Conservation (phyloP, 2,797 vertebrate genomes). For the Xyrichtys novacula region DNA sequence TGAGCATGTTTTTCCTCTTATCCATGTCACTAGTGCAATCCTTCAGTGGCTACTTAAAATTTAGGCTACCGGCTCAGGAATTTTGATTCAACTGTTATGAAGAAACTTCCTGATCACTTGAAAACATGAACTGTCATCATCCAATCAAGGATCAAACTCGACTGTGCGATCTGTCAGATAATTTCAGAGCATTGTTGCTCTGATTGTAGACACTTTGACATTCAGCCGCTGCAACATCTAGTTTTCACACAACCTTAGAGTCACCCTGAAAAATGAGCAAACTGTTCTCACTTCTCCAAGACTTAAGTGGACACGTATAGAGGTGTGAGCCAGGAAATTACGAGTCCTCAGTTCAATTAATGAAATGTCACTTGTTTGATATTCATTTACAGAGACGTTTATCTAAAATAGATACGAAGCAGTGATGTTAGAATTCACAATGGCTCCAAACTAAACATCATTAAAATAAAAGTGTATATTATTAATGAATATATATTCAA, state of each 20-base stretch:
- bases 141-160: no score
- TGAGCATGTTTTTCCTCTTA: slow-evolving; percentile 1
- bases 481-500: slow-evolving; percentile 9
- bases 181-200: background rate
- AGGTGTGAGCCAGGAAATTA: background rate
- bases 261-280: slow-evolving; percentile 22
- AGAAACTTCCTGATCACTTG: no score
- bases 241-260: background rate
- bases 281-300: slow-evolving; percentile 9
- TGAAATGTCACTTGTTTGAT: slow-evolving; percentile 27
- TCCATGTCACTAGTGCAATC: background rate
- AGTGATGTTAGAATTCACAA: slow-evolving; percentile 30
- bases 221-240: background rate
- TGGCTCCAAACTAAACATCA: slow-evolving; percentile 5
- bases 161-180: background rate
- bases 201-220: background rate
- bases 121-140: no score
- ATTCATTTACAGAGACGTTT: slow-evolving; percentile 22
- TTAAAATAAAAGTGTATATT: slow-evolving; percentile 6
- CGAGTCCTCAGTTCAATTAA: slow-evolving; percentile 20
- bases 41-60: background rate
- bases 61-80: no score
- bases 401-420: slow-evolving; percentile 15
- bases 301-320: background rate
- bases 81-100: no score